A percentile compares a stretch with the other conserved stretches of the same genome.
Conservation (phyloP, 1,140 invertebrate species). For the Saccostrea echinata region DNA sequence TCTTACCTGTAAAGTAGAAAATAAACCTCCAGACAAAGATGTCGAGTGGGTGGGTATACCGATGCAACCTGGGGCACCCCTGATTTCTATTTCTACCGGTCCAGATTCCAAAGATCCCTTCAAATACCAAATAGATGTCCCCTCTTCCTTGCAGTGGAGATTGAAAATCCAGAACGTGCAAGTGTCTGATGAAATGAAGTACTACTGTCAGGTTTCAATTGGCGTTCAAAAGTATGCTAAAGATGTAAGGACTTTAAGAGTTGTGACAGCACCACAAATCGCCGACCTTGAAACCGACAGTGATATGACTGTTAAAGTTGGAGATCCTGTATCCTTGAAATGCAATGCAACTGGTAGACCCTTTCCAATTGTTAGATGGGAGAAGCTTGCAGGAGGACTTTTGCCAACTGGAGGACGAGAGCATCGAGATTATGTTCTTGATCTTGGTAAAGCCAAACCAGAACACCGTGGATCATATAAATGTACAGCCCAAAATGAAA, state of each 20-base stretch:
- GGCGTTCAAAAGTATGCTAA: slow-evolving; percentile 60
- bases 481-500: slow-evolving; percentile 67
- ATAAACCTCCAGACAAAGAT: slow-evolving; percentile 59
- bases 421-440: slow-evolving; percentile 55
- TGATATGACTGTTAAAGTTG: slow-evolving; percentile 65
- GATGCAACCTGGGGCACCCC: not conserved
- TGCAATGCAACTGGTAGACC: slow-evolving; percentile 71
- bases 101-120: slow-evolving; percentile 66
- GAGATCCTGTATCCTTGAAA: slow-evolving; percentile 59
- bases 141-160: slow-evolving; percentile 67
- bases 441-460: slow-evolving; percentile 54
- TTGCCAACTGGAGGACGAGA: slow-evolving; percentile 68
- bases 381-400: slow-evolving; percentile 66
- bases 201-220: slow-evolving; percentile 66
- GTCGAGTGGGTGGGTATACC: slow-evolving; percentile 63
- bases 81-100: slow-evolving; percentile 60
- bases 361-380: slow-evolving; percentile 67
- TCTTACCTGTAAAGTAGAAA: slow-evolving; percentile 68
- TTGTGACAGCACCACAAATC: slow-evolving; percentile 64
- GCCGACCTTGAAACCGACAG: slow-evolving; percentile 68
- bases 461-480: slow-evolving; percentile 69
- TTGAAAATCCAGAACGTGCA: slow-evolving; percentile 70
- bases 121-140: slow-evolving; percentile 67
- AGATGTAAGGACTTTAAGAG: slow-evolving; percentile 53
- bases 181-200: slow-evolving; percentile 66